Conservation (phyloP, 2,797 vertebrate genomes). For the Anguilla anguilla region DNA sequence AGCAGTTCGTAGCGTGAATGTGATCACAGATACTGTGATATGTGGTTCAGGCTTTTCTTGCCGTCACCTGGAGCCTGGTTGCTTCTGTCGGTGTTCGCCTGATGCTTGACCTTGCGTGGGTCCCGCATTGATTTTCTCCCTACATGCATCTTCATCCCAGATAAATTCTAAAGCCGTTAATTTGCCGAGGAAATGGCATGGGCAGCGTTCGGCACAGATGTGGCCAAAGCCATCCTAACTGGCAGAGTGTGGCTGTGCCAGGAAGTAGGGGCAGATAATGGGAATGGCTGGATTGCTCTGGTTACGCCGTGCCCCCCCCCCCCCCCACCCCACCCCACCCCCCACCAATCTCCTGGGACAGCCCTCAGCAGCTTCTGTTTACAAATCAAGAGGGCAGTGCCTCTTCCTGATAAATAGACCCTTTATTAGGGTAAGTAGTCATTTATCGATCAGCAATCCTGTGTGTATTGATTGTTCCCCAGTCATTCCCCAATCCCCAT, state of each 20-base stretch:
- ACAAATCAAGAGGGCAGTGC: slow-evolving; percentile 82
- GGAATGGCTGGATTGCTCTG: slow-evolving; percentile 85
- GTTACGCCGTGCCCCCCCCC: slow-evolving; percentile 75
- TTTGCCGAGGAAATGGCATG: slow-evolving; percentile 97
- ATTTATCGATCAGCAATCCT: slow-evolving; percentile 74
- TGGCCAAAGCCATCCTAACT: slow-evolving; percentile 84
- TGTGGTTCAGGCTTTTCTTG: not conserved
- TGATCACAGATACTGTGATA: not conserved
- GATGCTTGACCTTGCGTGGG: slow-evolving; percentile 95
- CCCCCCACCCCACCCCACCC: slow-evolving; percentile 57
- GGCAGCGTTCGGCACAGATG: slow-evolving; percentile 92
- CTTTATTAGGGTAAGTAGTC: slow-evolving; percentile 79
- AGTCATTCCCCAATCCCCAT: slow-evolving; percentile 54
- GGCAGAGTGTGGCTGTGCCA: slow-evolving; percentile 82
- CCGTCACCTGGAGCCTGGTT: not conserved
- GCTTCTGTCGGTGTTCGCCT: not conserved
- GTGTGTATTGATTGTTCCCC: slow-evolving; percentile 67
- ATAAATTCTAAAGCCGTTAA: slow-evolving; percentile 98
- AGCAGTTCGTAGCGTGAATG: not conserved
- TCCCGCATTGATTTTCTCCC: slow-evolving; percentile 87
- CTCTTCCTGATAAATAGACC: slow-evolving; percentile 80
- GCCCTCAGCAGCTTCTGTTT: slow-evolving; percentile 78
- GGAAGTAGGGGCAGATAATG: slow-evolving; percentile 76
- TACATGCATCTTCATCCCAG: slow-evolving; percentile 94
- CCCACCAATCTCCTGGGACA: slow-evolving; percentile 77